phyloP scores from a whole-genome alignment of 1,140 invertebrate species.

The Oscheius sp. region DNA sequence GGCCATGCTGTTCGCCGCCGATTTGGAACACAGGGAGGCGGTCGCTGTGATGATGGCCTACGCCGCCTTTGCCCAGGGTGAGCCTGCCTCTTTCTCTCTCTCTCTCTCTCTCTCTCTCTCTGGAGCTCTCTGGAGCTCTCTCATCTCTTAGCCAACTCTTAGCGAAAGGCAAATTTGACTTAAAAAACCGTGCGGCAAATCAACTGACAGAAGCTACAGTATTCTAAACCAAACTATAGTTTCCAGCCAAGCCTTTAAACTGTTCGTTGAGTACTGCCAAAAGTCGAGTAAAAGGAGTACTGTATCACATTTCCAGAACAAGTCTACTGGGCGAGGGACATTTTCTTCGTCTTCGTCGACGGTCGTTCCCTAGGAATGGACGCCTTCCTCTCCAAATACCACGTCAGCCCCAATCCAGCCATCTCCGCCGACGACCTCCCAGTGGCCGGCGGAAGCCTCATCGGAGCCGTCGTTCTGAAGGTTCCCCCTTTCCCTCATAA shows the following conservation, averaged over 20 bases:
- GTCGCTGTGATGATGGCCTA: conserved; percentile 12
- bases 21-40: neutral
- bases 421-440: neutral
- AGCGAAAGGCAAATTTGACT: no score
- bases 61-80: conserved; percentile 14
- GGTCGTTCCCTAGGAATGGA: conserved; percentile 37
- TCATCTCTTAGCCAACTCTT: no score
- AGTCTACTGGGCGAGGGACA: conserved; percentile 45
- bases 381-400: conserved; percentile 42
- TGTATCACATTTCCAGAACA: conserved; percentile 48
- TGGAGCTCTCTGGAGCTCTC: no score
- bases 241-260: neutral
- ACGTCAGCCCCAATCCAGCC: neutral
- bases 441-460: neutral
- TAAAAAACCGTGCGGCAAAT: no score
- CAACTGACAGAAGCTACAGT: no score
- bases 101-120: neutral
- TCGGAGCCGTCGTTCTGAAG: conserved; percentile 2
- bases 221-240: neutral
- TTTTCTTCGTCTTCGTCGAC: conserved; percentile 43
- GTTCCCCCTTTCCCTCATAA: neutral
- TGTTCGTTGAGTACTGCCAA: neutral
- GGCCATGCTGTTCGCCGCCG: conserved; percentile 22
- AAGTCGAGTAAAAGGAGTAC: no score
- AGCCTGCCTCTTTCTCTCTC: neutral